phyloP scores from a whole-genome alignment of 2,888 invertebrate genomes.

The Xestia c-nigrum region DNA sequence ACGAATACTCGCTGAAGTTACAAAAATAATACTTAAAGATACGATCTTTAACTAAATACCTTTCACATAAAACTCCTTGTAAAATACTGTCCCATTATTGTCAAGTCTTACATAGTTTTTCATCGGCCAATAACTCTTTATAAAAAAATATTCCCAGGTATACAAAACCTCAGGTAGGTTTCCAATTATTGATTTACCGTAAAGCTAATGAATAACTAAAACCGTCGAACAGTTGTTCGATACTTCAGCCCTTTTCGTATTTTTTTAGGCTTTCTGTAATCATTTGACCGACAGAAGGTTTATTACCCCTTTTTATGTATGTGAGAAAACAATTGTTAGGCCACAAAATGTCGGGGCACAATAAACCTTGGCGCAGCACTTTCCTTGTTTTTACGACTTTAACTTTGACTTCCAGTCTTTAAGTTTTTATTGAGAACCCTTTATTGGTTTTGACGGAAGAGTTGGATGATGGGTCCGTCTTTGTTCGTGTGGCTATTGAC shows the following conservation, averaged over 20 bases:
- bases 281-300: constrained; percentile 76
- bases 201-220: constrained; percentile 54
- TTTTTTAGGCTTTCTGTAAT: constrained; percentile 69
- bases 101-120: constrained; percentile 18
- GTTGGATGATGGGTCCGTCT: constrained; percentile 26
- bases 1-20: background rate
- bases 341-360: constrained; percentile 76
- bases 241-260: constrained; percentile 64
- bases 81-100: constrained; percentile 28
- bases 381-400: constrained; percentile 69
- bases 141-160: constrained; percentile 39
- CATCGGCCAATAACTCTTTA: constrained; percentile 11
- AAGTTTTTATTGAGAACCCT: constrained; percentile 80
- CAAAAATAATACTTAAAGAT: constrained; percentile 1
- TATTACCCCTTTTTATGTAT: constrained; percentile 80
- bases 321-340: constrained; percentile 86
- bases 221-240: constrained; percentile 44
- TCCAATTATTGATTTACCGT: constrained; percentile 53
- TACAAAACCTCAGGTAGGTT: constrained; percentile 50
- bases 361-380: constrained; percentile 68
- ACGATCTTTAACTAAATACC: constrained; percentile 27
- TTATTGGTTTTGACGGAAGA: constrained; percentile 70
- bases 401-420: constrained; percentile 75
- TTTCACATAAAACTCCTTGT: constrained; percentile 20
- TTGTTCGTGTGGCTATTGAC: constrained; percentile 37